Evolutionary conservation across 2,113 vertebrate species (phyloP).

Genomic region (Scortum barcoo): DNA sequence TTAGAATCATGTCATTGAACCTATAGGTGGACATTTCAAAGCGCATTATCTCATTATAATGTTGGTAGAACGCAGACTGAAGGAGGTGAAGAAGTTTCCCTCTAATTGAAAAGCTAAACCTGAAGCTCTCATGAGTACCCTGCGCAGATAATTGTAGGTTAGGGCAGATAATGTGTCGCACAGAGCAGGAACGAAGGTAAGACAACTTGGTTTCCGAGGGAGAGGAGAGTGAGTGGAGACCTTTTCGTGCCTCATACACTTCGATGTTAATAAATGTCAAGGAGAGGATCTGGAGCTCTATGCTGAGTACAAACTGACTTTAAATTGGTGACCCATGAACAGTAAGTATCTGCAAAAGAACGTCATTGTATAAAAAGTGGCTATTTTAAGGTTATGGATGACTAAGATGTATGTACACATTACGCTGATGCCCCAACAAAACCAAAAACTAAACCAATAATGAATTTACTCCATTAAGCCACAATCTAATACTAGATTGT

Average conservation of each 20-base stretch:
- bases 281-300: neutral
- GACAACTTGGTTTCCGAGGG: constrained; percentile 17
- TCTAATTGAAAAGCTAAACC: constrained; percentile 35
- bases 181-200: constrained; percentile 24
- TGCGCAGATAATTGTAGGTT: constrained; percentile 15
- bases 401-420: neutral
- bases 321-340: constrained; percentile 20
- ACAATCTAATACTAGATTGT: neutral
- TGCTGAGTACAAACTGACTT: constrained; percentile 5
- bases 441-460: too few relatives aligned
- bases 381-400: constrained; percentile 6
- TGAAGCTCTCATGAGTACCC: neutral
- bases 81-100: neutral
- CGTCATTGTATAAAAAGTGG: neutral
- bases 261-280: constrained; percentile 50
- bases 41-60: neutral
- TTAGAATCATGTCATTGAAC: neutral
- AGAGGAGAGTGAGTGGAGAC: constrained; percentile 13
- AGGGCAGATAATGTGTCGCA: constrained; percentile 4
- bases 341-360: neutral
- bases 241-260: constrained; percentile 43
- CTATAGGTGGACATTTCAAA: neutral
- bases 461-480: neutral
- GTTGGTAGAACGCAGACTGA: neutral
- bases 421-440: neutral